Conservation (phyloP, 2,888 invertebrate genomes). For the Hydraecia micacea region DNA sequence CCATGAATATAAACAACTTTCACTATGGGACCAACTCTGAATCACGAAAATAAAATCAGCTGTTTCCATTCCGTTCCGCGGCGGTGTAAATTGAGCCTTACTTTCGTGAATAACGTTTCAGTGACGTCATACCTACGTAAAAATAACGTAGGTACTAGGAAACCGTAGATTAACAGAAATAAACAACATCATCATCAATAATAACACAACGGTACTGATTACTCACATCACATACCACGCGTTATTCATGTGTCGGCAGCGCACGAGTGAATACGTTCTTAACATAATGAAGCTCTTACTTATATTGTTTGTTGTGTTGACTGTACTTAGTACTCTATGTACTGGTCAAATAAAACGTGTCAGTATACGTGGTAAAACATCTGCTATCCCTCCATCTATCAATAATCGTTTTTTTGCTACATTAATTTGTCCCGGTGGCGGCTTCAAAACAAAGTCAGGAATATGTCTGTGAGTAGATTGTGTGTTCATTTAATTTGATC, state of each 20-base stretch:
- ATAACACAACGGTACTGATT: background rate
- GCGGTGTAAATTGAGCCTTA: no score
- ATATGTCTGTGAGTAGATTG: conserved; percentile 23
- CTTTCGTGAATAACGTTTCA: no score
- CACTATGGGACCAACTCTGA: no score
- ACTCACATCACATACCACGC: background rate
- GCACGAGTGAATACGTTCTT: background rate
- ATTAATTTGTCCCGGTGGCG: conserved; percentile 25
- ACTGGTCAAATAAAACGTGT: background rate
- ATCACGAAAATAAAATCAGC: no score
- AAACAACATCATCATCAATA: background rate
- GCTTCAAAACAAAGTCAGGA: conserved; percentile 9
- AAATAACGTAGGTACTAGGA: background rate
- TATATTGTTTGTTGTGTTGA: conserved; percentile 2
- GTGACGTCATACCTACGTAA: no score
- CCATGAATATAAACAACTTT: no score
- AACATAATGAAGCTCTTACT: conserved; percentile 17
- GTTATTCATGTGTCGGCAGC: background rate
- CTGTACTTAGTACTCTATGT: conserved; percentile 15
- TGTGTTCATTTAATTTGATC: conserved; percentile 7
- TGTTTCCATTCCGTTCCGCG: no score
- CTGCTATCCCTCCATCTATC: background rate
- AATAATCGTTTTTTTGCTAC: conserved; percentile 7
- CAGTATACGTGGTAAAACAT: no score
- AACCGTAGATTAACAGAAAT: background rate